Conservation (phyloP, 2,888 invertebrate species). For the Phyto melanocephala region DNA sequence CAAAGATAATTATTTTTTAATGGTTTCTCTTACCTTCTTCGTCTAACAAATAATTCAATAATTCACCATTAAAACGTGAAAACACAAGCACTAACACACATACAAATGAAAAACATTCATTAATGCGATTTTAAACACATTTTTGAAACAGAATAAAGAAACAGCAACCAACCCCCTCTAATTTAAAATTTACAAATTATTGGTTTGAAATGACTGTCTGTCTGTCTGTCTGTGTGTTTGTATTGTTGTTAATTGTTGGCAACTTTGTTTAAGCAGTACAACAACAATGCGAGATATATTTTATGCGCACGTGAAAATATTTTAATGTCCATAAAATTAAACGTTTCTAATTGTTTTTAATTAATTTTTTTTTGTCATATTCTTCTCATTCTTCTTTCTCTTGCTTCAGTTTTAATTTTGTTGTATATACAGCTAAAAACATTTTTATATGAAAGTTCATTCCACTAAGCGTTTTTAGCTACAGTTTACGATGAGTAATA, state of each 20-base stretch:
- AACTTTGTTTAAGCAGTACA: conserved; percentile 24
- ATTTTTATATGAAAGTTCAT: background rate
- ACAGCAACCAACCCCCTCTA: background rate
- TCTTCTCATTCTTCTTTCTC: conserved; percentile 36
- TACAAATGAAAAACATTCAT: background rate
- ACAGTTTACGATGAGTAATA: background rate
- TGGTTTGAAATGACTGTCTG: background rate
- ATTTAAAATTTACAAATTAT: background rate
- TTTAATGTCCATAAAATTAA: conserved; percentile 65
- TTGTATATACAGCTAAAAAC: background rate
- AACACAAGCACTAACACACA: too few relatives aligned
- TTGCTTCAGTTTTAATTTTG: background rate
- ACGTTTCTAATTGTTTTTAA: conserved; percentile 75
- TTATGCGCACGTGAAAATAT: conserved; percentile 28
- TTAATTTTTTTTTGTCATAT: conserved; percentile 71
- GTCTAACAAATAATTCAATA: conserved; percentile 20
- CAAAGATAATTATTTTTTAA: background rate
- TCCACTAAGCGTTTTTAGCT: background rate
- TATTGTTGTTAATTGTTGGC: conserved; percentile 63
- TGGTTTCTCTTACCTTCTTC: background rate
- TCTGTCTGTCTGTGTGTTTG: background rate
- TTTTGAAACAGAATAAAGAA: background rate
- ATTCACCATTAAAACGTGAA: conserved; percentile 29
- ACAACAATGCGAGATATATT: background rate
- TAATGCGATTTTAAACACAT: conserved; percentile 60